phyloP scores from a whole-genome alignment of 1,140 invertebrate species.

The Prorops nasuta region DNA sequence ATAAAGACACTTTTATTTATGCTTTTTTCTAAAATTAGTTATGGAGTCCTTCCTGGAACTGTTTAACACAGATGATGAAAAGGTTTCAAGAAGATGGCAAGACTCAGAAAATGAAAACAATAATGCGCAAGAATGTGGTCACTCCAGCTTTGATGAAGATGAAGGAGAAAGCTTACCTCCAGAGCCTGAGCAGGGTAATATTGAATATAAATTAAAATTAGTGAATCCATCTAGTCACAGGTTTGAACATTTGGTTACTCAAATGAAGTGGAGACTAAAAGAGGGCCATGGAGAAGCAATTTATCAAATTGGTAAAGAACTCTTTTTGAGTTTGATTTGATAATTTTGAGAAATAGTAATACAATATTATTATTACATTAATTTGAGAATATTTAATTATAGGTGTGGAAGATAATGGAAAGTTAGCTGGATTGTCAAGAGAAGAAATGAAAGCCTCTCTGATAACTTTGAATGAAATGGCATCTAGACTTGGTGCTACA shows the following conservation, averaged over 20 bases:
- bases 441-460: conserved; percentile 82
- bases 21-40: conserved; percentile 14
- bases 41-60: conserved; percentile 80
- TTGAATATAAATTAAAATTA: conserved; percentile 91
- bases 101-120: conserved; percentile 47
- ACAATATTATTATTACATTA: conserved; percentile 1
- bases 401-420: conserved; percentile 89
- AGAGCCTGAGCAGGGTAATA: conserved; percentile 86
- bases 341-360: conserved; percentile 3
- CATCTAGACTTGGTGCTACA: conserved; percentile 76
- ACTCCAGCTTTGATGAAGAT: conserved; percentile 44
- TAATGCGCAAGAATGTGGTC: conserved; percentile 38
- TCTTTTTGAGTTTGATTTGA: not conserved
- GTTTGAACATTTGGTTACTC: conserved; percentile 87
- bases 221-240: conserved; percentile 79
- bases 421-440: conserved; percentile 75
- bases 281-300: conserved; percentile 92
- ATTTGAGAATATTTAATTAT: not conserved
- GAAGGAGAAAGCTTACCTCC: conserved; percentile 72
- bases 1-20: too few species aligned
- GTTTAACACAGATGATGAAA: conserved; percentile 67
- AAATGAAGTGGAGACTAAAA: conserved; percentile 86
- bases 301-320: conserved; percentile 78
- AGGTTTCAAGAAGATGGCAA: conserved; percentile 39
- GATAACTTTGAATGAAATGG: conserved; percentile 82